phyloP scores from a whole-genome alignment of 2,888 invertebrate species.

The Minunthozetes semirufus region DNA sequence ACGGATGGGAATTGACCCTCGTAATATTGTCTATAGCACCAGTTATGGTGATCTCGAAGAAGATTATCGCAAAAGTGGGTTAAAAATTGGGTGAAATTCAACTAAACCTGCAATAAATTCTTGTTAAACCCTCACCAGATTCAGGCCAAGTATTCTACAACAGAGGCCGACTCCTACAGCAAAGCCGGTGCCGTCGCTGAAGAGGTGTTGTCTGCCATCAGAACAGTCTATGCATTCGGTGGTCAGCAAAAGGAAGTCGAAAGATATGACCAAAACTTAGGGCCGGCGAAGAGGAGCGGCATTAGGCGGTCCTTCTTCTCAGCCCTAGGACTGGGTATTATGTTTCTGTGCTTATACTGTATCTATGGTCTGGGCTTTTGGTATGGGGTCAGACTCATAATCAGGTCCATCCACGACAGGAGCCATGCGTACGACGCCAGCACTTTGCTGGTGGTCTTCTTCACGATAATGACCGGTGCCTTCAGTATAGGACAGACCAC shows the following conservation, averaged over 20 bases:
- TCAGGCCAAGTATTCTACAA: slow-evolving; percentile 41
- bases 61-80: slow-evolving; percentile 48
- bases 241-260: slow-evolving; percentile 63
- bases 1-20: slow-evolving; percentile 54
- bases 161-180: slow-evolving; percentile 55
- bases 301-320: slow-evolving; percentile 60
- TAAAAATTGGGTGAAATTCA: background rate
- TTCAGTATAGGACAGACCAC: slow-evolving; percentile 67
- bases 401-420: slow-evolving; percentile 20
- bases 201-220: slow-evolving; percentile 61
- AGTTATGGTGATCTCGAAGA: slow-evolving; percentile 49
- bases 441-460: slow-evolving; percentile 34
- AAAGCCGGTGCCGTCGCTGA: slow-evolving; percentile 69
- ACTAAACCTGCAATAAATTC: too few relatives aligned
- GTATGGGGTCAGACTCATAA: slow-evolving; percentile 56
- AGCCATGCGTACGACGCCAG: slow-evolving; percentile 14
- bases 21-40: slow-evolving; percentile 55
- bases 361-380: slow-evolving; percentile 69
- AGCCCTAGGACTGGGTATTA: slow-evolving; percentile 62
- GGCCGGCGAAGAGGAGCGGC: slow-evolving; percentile 61
- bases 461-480: slow-evolving; percentile 49
- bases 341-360: slow-evolving; percentile 58
- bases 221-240: slow-evolving; percentile 71
- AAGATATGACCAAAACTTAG: slow-evolving; percentile 59
- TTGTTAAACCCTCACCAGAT: slow-evolving; percentile 42